These are phyloP conservation scores for Pseudomyrmex flavicornis DNA, from an alignment of 1,140 invertebrate genomes.

Conservation along the genomic window DNA sequence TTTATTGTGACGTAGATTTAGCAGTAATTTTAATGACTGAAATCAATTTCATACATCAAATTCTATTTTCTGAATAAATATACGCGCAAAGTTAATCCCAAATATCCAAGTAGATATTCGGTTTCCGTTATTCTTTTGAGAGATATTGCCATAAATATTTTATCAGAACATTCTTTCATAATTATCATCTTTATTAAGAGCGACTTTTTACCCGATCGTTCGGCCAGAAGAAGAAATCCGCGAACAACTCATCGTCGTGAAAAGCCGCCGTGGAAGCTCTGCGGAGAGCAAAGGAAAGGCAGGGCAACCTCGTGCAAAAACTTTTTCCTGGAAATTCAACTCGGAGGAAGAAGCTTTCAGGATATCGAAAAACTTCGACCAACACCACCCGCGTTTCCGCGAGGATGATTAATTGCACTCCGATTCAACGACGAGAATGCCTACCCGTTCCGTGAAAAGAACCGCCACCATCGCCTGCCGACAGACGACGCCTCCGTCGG, in stretches of 20 bases:
- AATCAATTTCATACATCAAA: conserved; percentile 25
- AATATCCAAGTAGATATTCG: conserved; percentile 6
- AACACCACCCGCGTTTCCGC: conserved; percentile 66
- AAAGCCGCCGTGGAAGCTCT: conserved; percentile 29
- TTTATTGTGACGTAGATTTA: neutral
- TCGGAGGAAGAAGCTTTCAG: conserved; percentile 73
- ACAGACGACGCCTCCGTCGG: conserved; percentile 41
- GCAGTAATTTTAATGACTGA: neutral
- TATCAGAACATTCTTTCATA: conserved; percentile 37
- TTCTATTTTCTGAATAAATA: conserved; percentile 29
- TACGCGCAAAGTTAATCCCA: conserved; percentile 9
- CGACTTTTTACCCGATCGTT: conserved; percentile 52
- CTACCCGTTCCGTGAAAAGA: conserved; percentile 57
- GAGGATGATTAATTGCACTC: conserved; percentile 76
- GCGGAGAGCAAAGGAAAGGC: neutral
- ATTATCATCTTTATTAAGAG: conserved; percentile 54
- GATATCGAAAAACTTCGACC: conserved; percentile 76
- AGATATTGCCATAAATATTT: conserved; percentile 51
- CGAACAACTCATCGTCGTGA: conserved; percentile 36
- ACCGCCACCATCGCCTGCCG: conserved; percentile 27
- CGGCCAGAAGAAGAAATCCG: conserved; percentile 40
- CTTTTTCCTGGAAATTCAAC: conserved; percentile 68
- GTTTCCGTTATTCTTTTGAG: conserved; percentile 20
- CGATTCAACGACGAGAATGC: conserved; percentile 71
- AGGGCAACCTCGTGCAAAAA: conserved; percentile 63